A percentile compares a stretch with the other conserved stretches of the same genome.
phyloP scores from a whole-genome alignment of 2,113 vertebrate genomes.

The Pholis gunnellus region DNA sequence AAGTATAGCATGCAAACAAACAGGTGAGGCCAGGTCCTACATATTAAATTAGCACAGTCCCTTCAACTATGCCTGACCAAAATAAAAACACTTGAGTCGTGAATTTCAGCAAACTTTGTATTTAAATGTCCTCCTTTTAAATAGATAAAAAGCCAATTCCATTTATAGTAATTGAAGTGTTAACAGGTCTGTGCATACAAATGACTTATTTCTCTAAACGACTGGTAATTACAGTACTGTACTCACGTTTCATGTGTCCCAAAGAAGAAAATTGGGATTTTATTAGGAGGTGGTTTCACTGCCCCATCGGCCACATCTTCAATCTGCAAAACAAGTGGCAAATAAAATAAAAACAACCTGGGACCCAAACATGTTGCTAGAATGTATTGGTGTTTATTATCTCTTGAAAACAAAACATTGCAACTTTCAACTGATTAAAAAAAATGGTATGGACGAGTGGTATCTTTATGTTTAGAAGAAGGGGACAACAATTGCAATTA shows the following conservation, averaged over 20 bases:
- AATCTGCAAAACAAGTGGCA: slow-evolving; percentile 84
- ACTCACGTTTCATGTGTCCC: slow-evolving; percentile 98
- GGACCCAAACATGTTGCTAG: not conserved
- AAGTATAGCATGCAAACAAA: not conserved
- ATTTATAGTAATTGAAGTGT: not conserved
- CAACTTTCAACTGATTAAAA: not conserved
- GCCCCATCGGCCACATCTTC: slow-evolving; percentile 97
- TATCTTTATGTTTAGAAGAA: not conserved
- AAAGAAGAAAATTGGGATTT: slow-evolving; percentile 98
- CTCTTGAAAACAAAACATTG: not conserved
- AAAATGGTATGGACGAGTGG: too few relatives aligned
- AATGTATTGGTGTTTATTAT: not conserved
- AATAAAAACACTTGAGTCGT: not conserved
- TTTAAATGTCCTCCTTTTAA: not conserved
- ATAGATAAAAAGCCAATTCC: not conserved
- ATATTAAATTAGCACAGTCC: not conserved
- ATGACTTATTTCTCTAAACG: not conserved
- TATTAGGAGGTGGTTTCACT: slow-evolving; percentile 97
- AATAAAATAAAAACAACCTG: not conserved
- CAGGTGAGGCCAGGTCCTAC: not conserved
- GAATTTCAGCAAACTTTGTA: not conserved
- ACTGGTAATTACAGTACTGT: not conserved
- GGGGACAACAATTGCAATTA: not conserved
- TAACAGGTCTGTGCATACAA: not conserved
- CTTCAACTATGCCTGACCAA: not conserved